These are phyloP conservation scores for Bombus soroeensis DNA, from an alignment of 1,140 invertebrate species.

Conservation along the genomic window DNA sequence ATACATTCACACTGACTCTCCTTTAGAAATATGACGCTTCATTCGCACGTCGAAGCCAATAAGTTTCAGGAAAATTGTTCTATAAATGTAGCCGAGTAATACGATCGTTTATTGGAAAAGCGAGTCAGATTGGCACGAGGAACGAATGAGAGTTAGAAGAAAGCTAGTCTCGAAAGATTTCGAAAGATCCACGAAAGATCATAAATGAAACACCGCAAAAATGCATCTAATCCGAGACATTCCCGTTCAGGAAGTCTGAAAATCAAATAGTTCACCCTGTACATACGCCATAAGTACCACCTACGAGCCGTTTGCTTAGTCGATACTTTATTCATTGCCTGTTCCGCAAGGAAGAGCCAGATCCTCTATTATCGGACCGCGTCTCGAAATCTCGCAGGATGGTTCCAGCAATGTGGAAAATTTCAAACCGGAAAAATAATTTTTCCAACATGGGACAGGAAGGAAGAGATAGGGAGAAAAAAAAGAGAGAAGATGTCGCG, in stretches of 20 bases:
- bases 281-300: slow-evolving; percentile 6
- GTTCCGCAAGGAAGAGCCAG: not conserved
- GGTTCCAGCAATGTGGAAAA: not conserved
- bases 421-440: not conserved
- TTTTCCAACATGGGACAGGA: not conserved
- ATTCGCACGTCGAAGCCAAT: too few relatives aligned
- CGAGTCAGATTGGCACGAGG: too few relatives aligned
- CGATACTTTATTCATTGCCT: slow-evolving; percentile 63
- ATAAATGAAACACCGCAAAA: not conserved
- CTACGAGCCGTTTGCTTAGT: slow-evolving; percentile 15
- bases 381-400: slow-evolving; percentile 22
- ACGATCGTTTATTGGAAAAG: too few relatives aligned
- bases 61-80: too few relatives aligned
- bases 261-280: not conserved
- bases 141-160: too few relatives aligned
- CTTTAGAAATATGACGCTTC: too few relatives aligned
- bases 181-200: not conserved
- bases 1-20: too few relatives aligned
- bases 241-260: not conserved
- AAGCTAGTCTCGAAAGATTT: not conserved
- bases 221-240: not conserved
- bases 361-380: slow-evolving; percentile 26
- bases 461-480: not conserved
- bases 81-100: too few relatives aligned
- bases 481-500: not conserved